Evolutionary conservation across 2,797 vertebrate genomes (phyloP), one percentile per base, ranked within the genome.

Genomic region (Halcyon smyrnensis): DNA sequence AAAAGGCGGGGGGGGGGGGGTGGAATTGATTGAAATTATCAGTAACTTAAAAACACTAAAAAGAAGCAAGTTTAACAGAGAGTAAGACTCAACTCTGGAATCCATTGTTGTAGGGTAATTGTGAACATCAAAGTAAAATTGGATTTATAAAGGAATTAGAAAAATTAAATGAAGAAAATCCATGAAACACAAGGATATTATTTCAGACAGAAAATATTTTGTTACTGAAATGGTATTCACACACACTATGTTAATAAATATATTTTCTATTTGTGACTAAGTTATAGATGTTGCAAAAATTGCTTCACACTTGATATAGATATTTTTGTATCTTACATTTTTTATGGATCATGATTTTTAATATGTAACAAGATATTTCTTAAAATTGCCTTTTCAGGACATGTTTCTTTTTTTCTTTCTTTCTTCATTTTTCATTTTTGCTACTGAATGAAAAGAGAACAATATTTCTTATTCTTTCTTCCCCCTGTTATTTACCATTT

Each of bases 91-190:
- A 84, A 69, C 14, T 43, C 46, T 75, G 41, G 19, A 59, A 89
- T 73, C 20, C 15, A 25, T 69, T 84, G 30, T 41, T 60, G 36
- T 4, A 78, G 39, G 17, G 46, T 36, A 85, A 82, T 43, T 63
- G 39, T 25, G 12, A 46, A 12, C 23, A 63, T 80, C 51, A 76
- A 76, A 82, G 41, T 48, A 89, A 89, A 89, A 67, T 1, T 53
- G 1, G 7, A 62, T 86, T 90, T 74, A 70, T 43, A 90, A 87
- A 57, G 6, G 8, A 76, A 89, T 80, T 63, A 56, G 24, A 82
- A 92, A 93, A 77, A 80, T 59, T 77, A 27, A 77, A 51, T 36
- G n/a, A 87, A 69, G 54, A 95, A 89, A 93, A 87, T 63, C 46
- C 24, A 63, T 51, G 8, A 21, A 83, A 89, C 8, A 56, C 10